Evolutionary conservation across 1,140 invertebrate genomes (phyloP).

Genomic region (Brachionus plicatilis): DNA sequence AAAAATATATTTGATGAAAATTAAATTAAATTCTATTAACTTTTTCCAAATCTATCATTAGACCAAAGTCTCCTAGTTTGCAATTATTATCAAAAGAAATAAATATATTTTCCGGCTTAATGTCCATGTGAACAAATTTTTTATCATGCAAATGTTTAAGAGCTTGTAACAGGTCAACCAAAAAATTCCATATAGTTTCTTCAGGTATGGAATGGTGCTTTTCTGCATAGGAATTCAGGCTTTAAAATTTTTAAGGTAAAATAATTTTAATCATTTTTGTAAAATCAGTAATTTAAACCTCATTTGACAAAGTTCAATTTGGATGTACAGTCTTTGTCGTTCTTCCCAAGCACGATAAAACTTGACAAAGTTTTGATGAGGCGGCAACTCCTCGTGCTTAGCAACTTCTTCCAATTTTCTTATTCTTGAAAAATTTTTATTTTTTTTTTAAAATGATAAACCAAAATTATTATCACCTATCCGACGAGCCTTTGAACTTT

Average conservation of each 20-base stretch:
- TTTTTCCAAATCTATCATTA: constrained; percentile 64
- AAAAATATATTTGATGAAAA: not conserved
- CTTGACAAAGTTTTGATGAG: constrained; percentile 65
- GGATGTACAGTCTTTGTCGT: constrained; percentile 65
- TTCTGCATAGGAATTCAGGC: constrained; percentile 55
- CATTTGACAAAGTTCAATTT: constrained; percentile 67
- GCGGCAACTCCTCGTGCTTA: constrained; percentile 65
- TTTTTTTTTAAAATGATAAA: not conserved
- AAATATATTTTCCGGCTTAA: constrained; percentile 72
- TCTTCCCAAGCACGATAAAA: constrained; percentile 72
- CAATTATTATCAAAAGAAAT: constrained; percentile 61
- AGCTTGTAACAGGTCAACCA: constrained; percentile 60
- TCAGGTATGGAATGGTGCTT: constrained; percentile 59
- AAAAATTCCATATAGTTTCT: constrained; percentile 57
- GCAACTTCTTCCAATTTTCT: constrained; percentile 66
- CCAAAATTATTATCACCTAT: constrained; percentile 55
- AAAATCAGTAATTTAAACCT: constrained; percentile 46
- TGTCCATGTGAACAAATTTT: constrained; percentile 68
- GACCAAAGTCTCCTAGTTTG: constrained; percentile 70
- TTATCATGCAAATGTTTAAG: constrained; percentile 65
- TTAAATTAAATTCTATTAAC: constrained; percentile 50
- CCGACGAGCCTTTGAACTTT: constrained; percentile 61
- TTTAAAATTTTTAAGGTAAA: constrained; percentile 44
- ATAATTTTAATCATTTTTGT: not conserved
- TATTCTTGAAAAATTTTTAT: constrained; percentile 48